A percentile compares a stretch with the other conserved stretches of the same genome.
phyloP scores from a whole-genome alignment of 2,888 invertebrate genomes.

The Apocheima hispidaria region DNA sequence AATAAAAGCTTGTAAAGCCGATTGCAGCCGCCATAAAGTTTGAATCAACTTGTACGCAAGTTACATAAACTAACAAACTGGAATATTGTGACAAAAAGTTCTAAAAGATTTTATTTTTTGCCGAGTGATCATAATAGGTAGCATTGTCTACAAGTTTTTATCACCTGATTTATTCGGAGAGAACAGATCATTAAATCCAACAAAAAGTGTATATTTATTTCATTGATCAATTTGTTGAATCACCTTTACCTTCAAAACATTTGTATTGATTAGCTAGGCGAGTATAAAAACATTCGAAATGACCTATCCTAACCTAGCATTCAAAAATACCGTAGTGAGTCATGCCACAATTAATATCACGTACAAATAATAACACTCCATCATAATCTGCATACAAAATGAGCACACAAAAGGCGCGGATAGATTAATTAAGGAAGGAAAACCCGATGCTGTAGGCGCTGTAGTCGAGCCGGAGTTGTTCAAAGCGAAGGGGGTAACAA shows the following conservation, averaged over 20 bases:
- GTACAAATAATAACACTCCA: constrained; percentile 12
- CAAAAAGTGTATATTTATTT: constrained; percentile 11
- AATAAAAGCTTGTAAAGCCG: too few species aligned
- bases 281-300: constrained; percentile 15
- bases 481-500: constrained; percentile 19
- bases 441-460: constrained; percentile 17
- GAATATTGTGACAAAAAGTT: not conserved
- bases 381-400: constrained; percentile 19
- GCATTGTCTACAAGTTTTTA: constrained; percentile 2
- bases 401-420: constrained; percentile 12
- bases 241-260: constrained; percentile 14
- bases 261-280: constrained; percentile 2
- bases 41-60: not conserved
- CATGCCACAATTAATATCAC: constrained; percentile 11
- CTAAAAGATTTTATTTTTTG: not conserved
- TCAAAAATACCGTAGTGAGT: constrained; percentile 8
- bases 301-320: constrained; percentile 34
- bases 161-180: not conserved
- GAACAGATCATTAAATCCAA: constrained; percentile 13
- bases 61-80: not conserved
- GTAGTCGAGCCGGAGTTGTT: too few species aligned
- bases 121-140: not conserved
- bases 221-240: constrained; percentile 20
- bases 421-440: constrained; percentile 32
- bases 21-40: too few species aligned